Conservation (phyloP, 2,797 vertebrate genomes). For the Falco novaeseelandiae region DNA sequence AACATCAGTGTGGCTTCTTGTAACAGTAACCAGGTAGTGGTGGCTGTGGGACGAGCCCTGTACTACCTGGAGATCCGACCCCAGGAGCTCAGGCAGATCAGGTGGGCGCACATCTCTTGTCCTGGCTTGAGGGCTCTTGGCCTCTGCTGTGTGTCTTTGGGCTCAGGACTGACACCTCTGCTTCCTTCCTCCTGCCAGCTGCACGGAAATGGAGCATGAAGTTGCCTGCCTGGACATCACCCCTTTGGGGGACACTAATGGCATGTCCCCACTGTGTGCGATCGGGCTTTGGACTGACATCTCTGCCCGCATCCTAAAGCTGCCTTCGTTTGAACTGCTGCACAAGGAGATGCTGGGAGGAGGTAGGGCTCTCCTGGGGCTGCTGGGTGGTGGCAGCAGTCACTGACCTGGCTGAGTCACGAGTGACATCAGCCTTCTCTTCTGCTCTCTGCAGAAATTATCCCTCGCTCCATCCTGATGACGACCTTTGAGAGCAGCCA, state of each 20-base stretch:
- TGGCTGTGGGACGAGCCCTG: constrained; percentile 92
- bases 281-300: constrained; percentile 99
- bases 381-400: neutral
- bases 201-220: constrained; percentile 97
- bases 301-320: constrained; percentile 92
- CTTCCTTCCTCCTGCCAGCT: constrained; percentile 73
- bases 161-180: neutral
- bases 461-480: constrained; percentile 98
- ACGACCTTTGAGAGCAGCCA: constrained; percentile 98
- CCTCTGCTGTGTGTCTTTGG: neutral
- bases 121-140: accelerated
- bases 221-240: constrained; percentile 99
- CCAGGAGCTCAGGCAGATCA: constrained; percentile 95
- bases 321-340: constrained; percentile 92
- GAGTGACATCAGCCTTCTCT: neutral
- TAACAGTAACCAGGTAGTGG: constrained; percentile 95
- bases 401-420: accelerated
- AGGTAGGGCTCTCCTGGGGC: constrained; percentile 79
- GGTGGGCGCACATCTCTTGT: constrained; percentile 71
- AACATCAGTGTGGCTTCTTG: constrained; percentile 98
- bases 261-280: constrained; percentile 92
- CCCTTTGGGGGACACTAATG: constrained; percentile 87
- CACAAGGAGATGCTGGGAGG: constrained; percentile 99
- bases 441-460: constrained; percentile 87
- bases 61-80: constrained; percentile 95